Base-by-base conservation (phyloP, 1,140 invertebrate genomes). In the Drosophila ficusphila region DNA sequence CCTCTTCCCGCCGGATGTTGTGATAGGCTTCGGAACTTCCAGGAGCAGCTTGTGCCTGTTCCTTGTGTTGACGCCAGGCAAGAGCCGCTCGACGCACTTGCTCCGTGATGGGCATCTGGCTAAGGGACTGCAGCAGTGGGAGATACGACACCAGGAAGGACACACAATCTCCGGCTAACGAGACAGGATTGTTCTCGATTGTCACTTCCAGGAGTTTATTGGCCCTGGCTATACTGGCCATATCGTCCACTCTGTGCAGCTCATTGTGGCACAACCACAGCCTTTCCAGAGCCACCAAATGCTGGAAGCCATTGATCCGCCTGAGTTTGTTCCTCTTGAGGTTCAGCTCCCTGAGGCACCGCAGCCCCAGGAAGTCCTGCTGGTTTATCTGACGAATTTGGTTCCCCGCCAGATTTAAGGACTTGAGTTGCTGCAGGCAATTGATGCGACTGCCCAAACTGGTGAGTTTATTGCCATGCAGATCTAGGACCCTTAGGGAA, bases 371-470 rank as follows among this genome's bases (percentile, higher is more conserved):
- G 29, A 98, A 94, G 85, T 96, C 96, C 90, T 92, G 94, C 62
- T 92, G 92, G 7, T 95, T 94, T 44, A 98, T 94, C 58, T 93
- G 93, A 71, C 95, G 93, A 39, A 98, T 95, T 88, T 96, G 95
- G 92, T 98, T 98, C 0, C 97, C 97, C 31, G 97, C 97, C 69
- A 98, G 93, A 93, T 98, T 98, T 5, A 98, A 92, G 0, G 98
- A 97, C 92, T 98, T 96, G 2, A 98, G 92, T 68, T 97, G 95
- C 76, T 94, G 94, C 39, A 94, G 91, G 64, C 93, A 93, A 5
- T 92, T 92, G 67, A 94, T 91, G 11, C 92, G 92, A 39, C 90
- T 91, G 3, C 93, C 92, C 82, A 93, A 92, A 4, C 53, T 86
- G 29, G 92, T 92, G 69, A 98, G 96, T 91, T 97, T 95, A 92